Evolutionary conservation across 2,113 vertebrate species (phyloP).

Genomic region (Gallinago media): DNA sequence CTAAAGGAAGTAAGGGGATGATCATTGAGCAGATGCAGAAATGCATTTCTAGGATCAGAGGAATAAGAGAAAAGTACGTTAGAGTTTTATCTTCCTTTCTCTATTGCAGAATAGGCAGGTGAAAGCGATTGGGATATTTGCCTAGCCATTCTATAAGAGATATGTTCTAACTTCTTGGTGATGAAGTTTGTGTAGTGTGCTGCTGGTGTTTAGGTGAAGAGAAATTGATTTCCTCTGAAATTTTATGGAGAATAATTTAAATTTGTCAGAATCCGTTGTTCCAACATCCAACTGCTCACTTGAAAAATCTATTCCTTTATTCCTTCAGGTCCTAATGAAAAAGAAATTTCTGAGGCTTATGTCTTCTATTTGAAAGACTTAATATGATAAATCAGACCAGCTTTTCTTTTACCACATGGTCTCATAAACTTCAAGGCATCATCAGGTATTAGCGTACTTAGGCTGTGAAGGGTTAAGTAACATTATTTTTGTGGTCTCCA

Average conservation of each 20-base stretch:
- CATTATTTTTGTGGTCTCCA: background rate
- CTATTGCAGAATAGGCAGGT: background rate
- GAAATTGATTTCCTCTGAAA: background rate
- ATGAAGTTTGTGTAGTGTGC: background rate
- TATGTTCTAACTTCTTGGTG: background rate
- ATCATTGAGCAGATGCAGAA: background rate
- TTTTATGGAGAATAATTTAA: background rate
- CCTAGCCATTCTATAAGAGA: background rate
- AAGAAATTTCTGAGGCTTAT: background rate
- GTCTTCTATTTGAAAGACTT: background rate
- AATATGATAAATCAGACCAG: background rate
- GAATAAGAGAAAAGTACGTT: background rate
- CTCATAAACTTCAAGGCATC: background rate
- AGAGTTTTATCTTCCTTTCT: background rate
- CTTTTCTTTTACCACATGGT: background rate
- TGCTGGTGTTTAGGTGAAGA: background rate
- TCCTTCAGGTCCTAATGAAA: background rate
- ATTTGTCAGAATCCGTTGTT: background rate
- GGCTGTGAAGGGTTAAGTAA: slow-evolving; percentile 47
- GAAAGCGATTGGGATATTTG: background rate
- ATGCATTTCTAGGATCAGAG: background rate
- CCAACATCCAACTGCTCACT: background rate
- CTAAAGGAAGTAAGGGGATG: background rate
- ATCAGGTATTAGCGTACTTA: background rate
- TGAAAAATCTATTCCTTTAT: background rate